phyloP scores from a whole-genome alignment of 2,888 invertebrate species.

The Drosophila flavopinicola region DNA sequence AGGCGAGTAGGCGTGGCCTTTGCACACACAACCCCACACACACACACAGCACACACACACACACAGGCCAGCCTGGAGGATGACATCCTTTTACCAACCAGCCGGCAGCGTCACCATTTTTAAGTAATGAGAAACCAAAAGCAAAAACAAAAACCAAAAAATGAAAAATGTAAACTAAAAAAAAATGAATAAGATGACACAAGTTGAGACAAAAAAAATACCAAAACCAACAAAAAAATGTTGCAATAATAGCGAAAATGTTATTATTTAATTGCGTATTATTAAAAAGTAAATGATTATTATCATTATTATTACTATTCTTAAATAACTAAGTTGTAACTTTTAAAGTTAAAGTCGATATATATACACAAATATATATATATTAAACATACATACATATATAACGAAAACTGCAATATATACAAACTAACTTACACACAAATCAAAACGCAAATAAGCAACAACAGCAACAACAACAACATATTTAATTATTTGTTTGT shows the following conservation, averaged over 20 bases:
- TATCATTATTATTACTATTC: conserved; percentile 59
- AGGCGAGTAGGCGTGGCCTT: conserved; percentile 51
- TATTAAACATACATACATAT: conserved; percentile 20
- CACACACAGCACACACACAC: conserved; percentile 14
- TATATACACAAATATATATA: conserved; percentile 44
- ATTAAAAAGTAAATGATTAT: conserved; percentile 67
- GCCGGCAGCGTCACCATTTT: conserved; percentile 55
- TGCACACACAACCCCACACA: conserved; percentile 27
- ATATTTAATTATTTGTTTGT: conserved; percentile 53
- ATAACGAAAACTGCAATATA: conserved; percentile 66
- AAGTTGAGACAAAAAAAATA: too few species aligned
- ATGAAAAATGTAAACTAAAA: conserved; percentile 25
- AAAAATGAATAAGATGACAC: conserved; percentile 17
- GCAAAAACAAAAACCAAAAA: conserved; percentile 18
- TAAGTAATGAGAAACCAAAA: conserved; percentile 68
- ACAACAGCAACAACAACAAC: conserved; percentile 18
- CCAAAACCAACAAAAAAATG: conserved; percentile 46
- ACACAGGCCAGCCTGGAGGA: conserved; percentile 44
- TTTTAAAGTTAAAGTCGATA: conserved; percentile 74
- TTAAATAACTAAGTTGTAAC: conserved; percentile 72
- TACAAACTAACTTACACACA: conserved; percentile 62
- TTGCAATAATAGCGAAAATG: conserved; percentile 80
- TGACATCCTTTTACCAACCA: conserved; percentile 55
- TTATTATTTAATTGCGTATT: conserved; percentile 76
- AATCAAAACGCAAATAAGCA: conserved; percentile 67